A percentile compares a stretch with the other conserved stretches of the same genome.
Conservation (phyloP, 2,797 vertebrate species). For the Potorous gilbertii region DNA sequence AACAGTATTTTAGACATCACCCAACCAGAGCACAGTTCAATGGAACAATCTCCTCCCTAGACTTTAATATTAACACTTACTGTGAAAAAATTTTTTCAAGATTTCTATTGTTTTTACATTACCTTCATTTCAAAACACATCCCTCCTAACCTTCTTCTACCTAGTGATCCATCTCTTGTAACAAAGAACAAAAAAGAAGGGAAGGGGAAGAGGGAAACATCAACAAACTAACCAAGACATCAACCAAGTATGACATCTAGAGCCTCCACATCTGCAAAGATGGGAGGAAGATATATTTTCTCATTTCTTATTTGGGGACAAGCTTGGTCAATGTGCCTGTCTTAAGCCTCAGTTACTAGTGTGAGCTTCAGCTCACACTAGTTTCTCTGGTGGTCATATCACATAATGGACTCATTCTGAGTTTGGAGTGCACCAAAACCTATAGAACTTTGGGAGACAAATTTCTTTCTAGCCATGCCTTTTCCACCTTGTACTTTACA, state of each 20-base stretch:
- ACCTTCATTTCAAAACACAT: not conserved
- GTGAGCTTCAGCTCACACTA: not conserved
- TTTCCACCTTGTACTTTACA: not conserved
- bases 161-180: not conserved
- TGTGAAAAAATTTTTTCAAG: not conserved
- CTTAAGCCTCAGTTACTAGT: too few species aligned
- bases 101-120: not conserved
- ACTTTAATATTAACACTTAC: not conserved
- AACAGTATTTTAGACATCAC: not conserved
- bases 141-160: not conserved
- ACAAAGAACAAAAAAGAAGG: not conserved
- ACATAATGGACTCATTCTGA: not conserved
- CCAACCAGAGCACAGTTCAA: not conserved
- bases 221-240: not conserved
- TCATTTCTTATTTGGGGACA: not conserved
- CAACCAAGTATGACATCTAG: not conserved
- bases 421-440: not conserved
- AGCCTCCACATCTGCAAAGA: not conserved
- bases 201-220: not conserved
- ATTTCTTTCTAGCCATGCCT: not conserved
- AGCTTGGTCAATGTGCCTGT: not conserved
- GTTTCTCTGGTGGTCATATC: not conserved
- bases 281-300: not conserved
- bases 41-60: not conserved
- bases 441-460: not conserved